Percentiles rank a stretch among this genome's conserved stretches.
These are phyloP conservation scores for Miltochrista miniata DNA, from an alignment of 2,888 invertebrate species.

Conservation along the genomic window DNA sequence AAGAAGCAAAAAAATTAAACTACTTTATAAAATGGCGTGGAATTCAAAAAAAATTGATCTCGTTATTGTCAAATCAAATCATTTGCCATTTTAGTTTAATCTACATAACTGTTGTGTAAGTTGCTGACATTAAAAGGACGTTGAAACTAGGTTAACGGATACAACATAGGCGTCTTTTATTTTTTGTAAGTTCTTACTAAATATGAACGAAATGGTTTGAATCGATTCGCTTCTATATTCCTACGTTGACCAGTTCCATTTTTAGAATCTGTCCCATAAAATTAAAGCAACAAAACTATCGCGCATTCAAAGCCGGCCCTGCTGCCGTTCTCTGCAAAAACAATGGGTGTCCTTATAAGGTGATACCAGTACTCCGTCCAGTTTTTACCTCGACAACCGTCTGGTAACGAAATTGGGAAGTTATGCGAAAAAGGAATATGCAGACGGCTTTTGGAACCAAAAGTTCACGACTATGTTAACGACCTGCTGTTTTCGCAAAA, in stretches of 20 bases:
- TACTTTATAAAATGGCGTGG: too few relatives aligned
- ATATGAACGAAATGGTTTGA: background rate
- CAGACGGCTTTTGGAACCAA: conserved; percentile 29
- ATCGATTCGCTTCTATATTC: background rate
- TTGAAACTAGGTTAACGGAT: conserved; percentile 31
- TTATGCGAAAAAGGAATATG: conserved; percentile 47
- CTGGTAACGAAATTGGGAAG: conserved; percentile 50
- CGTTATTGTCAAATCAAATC: conserved; percentile 5
- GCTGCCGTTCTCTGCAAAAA: conserved; percentile 51
- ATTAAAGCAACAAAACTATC: conserved; percentile 8
- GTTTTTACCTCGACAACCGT: conserved; percentile 46
- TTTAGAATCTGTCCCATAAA: background rate
- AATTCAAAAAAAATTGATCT: background rate
- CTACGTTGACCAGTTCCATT: background rate
- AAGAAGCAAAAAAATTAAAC: too few relatives aligned
- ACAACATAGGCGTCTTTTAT: conserved; percentile 12
- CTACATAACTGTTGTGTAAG: conserved; percentile 13
- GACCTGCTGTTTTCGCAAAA: conserved; percentile 9
- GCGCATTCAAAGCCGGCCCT: conserved; percentile 25
- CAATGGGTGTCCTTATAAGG: conserved; percentile 69
- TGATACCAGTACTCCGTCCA: conserved; percentile 42
- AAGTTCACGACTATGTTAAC: conserved; percentile 15
- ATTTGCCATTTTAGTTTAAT: conserved; percentile 9
- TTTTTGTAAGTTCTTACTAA: conserved; percentile 6
- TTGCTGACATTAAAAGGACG: conserved; percentile 6